A percentile compares a stretch with the other conserved stretches of the same genome.
These are phyloP conservation scores for Nansenia antarctica DNA, from an alignment of 2,113 vertebrate genomes.

Conservation along the genomic window DNA sequence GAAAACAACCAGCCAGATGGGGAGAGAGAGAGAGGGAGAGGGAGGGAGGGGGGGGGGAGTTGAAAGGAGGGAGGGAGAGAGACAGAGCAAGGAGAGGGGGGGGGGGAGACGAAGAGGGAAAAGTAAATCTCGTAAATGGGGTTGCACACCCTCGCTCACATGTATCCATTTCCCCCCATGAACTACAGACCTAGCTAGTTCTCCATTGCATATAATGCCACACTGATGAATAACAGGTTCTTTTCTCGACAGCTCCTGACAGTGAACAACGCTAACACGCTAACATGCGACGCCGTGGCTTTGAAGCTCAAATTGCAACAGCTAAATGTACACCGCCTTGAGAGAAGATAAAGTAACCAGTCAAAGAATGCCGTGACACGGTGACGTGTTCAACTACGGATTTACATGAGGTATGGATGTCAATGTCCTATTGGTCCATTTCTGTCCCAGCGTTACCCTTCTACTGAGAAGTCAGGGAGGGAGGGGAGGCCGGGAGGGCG, in stretches of 20 bases:
- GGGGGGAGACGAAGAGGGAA: background rate
- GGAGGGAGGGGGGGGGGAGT: background rate
- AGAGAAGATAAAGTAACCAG: background rate
- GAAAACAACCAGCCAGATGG: background rate
- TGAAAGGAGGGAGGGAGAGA: background rate
- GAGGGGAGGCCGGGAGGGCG: too few species aligned
- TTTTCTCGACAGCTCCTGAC: slow-evolving; percentile 26
- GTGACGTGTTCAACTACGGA: slow-evolving; percentile 28
- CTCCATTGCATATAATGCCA: background rate
- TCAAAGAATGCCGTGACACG: slow-evolving; percentile 31
- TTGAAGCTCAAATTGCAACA: slow-evolving; percentile 8
- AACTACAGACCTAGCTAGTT: background rate
- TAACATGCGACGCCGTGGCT: slow-evolving; percentile 11
- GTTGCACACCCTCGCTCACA: too few species aligned
- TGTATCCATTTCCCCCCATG: too few species aligned
- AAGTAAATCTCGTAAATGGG: background rate
- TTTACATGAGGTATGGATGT: slow-evolving; percentile 62
- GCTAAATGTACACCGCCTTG: slow-evolving; percentile 4
- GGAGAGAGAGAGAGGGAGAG: background rate
- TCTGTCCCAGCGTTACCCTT: slow-evolving; percentile 28
- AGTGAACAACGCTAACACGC: background rate
- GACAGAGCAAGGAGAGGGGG: background rate
- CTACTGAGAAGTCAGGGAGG: too few species aligned
- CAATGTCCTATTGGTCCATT: slow-evolving; percentile 30
- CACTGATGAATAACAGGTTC: slow-evolving; percentile 15